Evolutionary conservation across 1,140 invertebrate species (phyloP).

Genomic region (Sinella curviseta): DNA sequence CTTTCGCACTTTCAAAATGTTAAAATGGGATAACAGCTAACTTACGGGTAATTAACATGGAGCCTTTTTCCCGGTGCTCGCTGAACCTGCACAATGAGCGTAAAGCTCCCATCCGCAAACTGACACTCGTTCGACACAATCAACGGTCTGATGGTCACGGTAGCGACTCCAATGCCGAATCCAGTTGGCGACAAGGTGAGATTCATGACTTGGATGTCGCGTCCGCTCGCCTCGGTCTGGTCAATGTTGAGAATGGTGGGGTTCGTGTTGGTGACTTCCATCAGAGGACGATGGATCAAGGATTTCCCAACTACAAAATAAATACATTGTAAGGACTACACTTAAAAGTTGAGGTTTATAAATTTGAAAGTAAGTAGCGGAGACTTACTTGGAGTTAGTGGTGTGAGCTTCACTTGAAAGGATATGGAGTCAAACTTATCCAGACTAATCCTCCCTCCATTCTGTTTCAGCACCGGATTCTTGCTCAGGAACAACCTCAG

Average conservation of each 20-base stretch:
- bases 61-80: not conserved
- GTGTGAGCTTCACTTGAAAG: not conserved
- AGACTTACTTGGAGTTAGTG: slow-evolving; percentile 18
- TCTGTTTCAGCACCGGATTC: not conserved
- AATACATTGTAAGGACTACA: not conserved
- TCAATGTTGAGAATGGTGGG: not conserved
- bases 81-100: not conserved
- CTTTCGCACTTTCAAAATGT: too few species aligned
- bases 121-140: not conserved
- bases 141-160: not conserved
- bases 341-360: not conserved
- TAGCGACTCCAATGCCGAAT: not conserved
- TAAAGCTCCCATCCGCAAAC: not conserved
- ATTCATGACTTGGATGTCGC: not conserved
- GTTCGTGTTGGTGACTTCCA: slow-evolving; percentile 3
- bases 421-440: slow-evolving; percentile 11
- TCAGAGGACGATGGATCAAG: not conserved
- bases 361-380: too few species aligned
- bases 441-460: not conserved
- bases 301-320: not conserved
- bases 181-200: slow-evolving; percentile 8
- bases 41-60: slow-evolving; percentile 19
- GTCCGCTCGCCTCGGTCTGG: not conserved
- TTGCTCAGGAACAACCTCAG: not conserved
- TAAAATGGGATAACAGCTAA: not conserved